Evolutionary conservation across 1,140 invertebrate genomes (phyloP).

Genomic region (Contarinia nasturtii): DNA sequence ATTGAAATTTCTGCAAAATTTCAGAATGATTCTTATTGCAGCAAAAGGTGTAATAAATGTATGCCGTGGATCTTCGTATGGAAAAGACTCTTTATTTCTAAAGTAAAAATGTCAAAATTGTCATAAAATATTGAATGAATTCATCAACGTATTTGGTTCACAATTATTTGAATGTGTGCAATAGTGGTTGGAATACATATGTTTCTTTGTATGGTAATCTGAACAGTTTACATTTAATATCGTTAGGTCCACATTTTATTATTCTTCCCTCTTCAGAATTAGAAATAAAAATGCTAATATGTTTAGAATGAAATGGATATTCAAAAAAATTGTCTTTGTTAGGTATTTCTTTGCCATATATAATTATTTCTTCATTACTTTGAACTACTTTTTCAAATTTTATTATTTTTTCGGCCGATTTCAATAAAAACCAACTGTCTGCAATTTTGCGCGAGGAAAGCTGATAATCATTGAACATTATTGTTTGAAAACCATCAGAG

Average conservation of each 20-base stretch:
- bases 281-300: background rate
- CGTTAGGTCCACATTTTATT: background rate
- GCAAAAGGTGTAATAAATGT: too few species aligned
- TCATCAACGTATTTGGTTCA: too few species aligned
- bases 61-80: too few species aligned
- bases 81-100: too few species aligned
- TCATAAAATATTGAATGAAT: too few species aligned
- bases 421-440: background rate
- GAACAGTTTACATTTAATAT: slow-evolving; percentile 1
- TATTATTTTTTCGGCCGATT: background rate
- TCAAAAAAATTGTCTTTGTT: background rate
- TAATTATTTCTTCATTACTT: background rate
- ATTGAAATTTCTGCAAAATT: too few species aligned
- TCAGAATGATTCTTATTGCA: too few species aligned
- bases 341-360: background rate
- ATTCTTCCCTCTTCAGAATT: background rate
- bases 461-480: background rate
- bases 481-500: background rate
- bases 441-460: background rate
- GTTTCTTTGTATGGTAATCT: background rate
- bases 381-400: background rate
- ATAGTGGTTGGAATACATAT: slow-evolving; percentile 1
- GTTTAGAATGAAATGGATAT: background rate
- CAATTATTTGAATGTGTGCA: slow-evolving; percentile 1
- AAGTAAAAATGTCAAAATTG: too few species aligned